Base-by-base conservation (phyloP, 92 coral and sea anemone genomes). In the Phymanthus crucifer region DNA sequence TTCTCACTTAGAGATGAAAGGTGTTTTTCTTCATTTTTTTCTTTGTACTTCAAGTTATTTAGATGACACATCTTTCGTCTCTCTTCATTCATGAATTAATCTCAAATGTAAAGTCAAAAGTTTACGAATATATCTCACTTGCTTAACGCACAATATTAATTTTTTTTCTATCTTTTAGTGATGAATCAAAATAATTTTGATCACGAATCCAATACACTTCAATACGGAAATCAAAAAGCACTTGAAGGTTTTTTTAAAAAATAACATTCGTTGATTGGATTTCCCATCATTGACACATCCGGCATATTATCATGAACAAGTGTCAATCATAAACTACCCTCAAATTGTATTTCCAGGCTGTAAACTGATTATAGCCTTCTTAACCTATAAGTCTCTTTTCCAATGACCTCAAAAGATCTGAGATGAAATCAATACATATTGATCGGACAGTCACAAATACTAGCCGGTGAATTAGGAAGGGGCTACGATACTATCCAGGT, bases 321-420 rank as follows among this genome's bases (percentile, higher is more conserved):
- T 75, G 69, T 75, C 70, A 54, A 35, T 75, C 79, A 74, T 24
- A n/a, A 10, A 19, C 36, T 56, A 72, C n/a, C 57, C 36, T 26
- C 21, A 46, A 74, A 74, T 74, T 74, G 66, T 66, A 46, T 74
- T 74, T 47, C 35, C 37, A 74, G 78, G 21, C 29, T 74, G 68
- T 29, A 29, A 31, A 35, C 78, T 46, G 64, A n/a, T 31, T 54
- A 69, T 69, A 19, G 34, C 35, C 21, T 50, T 27, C 21, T 32
- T 27, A 74, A 36, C 37, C 66, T 29, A 74, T 46, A 74, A 27
- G 4, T 69, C 73, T 32, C 73, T 69, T 34, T 69, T 47, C 78
- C 64, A 74, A 17, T 8, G 73, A 69, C 73, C 40, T 34, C 47
- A 69, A 69, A 69, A 32, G 3, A 32, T 32, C 45, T 16, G 73